Evolutionary conservation across 30 jellyfish, hydroid and myxozoan species (phyloP), one percentile per base, ranked within the genome.

Genomic region (Aurelia coerulea): DNA sequence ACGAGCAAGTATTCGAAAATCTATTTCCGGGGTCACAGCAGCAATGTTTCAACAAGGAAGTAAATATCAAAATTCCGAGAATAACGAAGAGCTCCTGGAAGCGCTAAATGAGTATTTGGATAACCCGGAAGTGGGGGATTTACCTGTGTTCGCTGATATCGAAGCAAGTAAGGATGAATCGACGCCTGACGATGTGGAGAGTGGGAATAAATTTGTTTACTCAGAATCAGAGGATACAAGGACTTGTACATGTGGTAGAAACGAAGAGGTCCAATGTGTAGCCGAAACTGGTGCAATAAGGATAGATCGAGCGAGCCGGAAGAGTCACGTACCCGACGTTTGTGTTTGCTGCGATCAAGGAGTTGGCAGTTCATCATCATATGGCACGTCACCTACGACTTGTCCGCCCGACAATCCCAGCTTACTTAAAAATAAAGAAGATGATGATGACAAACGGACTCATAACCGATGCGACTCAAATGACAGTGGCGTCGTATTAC

Each of bases 401-500:
- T 5, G 10, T 9, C 34, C 56, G 23, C 51, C 74, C 18, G 92
- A 73, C 37, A 68, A 65, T 60, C 9, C 80, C 34, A 33, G 56
- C 19, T 35, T 32, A 3, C 32, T 42, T 41, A 51, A 58, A 9
- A 58, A 2, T 49, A 31, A 65, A 29, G 68, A 69, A 15, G 80
- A 10, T 3, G 74, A 23, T 63, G 81, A 71, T 10, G 92, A 69
- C 29, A 74, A 85, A 42, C 80, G 79, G 59, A 85, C 94, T 18
- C 94, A 85, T 39, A 79, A 91, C 49, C 80, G 98, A 63, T 79
- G 82, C 62, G 95, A 92, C 69, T 92, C 98, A 2, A 94, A 92
- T 71, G 98, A 92, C 68, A 92, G 98, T 74, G 98, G 98, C 14
- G 98, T 92, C 46, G 97, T 92, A 12, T 33, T 90, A 53, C 85